A percentile compares a stretch with the other conserved stretches of the same genome.
phyloP scores from a whole-genome alignment of 2,888 invertebrate species.

The Drosophila macrothrix region DNA sequence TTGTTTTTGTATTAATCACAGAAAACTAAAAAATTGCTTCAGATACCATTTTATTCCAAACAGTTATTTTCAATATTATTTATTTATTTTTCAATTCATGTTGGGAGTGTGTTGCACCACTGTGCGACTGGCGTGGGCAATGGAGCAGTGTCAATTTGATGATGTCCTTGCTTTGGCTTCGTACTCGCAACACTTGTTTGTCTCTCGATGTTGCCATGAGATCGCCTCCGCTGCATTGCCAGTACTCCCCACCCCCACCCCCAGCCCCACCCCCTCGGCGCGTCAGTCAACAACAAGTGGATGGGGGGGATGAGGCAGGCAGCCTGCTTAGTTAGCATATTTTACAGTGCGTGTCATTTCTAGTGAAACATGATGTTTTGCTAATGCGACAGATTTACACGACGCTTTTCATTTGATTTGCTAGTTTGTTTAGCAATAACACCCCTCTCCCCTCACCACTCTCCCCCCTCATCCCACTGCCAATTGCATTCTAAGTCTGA shows the following conservation, averaged over 20 bases:
- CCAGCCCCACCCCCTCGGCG: too few species aligned
- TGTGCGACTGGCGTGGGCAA: conserved; percentile 42
- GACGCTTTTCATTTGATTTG: conserved; percentile 63
- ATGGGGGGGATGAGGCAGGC: not conserved
- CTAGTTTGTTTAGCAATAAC: conserved; percentile 35
- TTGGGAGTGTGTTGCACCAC: conserved; percentile 9
- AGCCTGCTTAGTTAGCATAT: conserved; percentile 51
- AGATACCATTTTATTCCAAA: too few species aligned
- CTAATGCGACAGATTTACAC: conserved; percentile 83
- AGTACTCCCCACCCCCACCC: not conserved
- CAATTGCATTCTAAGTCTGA: not conserved
- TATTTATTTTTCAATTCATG: not conserved
- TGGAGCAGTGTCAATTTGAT: conserved; percentile 66
- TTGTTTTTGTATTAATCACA: not conserved
- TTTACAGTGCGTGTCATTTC: conserved; percentile 81
- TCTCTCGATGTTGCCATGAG: conserved; percentile 44
- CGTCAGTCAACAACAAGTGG: conserved; percentile 18
- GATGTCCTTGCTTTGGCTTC: conserved; percentile 73
- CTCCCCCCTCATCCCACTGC: not conserved
- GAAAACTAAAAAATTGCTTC: not conserved
- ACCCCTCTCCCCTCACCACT: not conserved
- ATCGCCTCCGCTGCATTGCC: conserved; percentile 6
- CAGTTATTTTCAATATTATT: not conserved
- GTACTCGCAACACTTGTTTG: conserved; percentile 27
- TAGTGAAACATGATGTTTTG: conserved; percentile 82